Conservation (phyloP, 2,113 vertebrate species). For the Hemicordylus capensis region DNA sequence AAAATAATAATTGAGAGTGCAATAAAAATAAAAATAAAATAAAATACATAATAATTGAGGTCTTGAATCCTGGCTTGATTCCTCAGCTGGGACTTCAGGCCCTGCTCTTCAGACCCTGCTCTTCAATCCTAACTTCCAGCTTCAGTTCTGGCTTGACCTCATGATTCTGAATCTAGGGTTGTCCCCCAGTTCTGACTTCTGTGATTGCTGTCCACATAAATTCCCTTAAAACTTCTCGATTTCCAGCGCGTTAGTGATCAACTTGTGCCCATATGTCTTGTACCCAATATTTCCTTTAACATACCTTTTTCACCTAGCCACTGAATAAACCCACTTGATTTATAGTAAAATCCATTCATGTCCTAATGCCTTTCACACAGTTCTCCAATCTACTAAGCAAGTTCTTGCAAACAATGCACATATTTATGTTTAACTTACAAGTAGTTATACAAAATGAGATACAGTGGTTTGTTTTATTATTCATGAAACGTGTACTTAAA, state of each 20-base stretch:
- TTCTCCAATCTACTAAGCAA: conserved; percentile 5
- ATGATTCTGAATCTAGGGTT: too few species aligned
- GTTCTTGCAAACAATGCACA: neutral
- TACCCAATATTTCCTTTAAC: neutral
- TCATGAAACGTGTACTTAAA: conserved; percentile 14
- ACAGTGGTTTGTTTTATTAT: neutral
- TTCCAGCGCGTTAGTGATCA: neutral
- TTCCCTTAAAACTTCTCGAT: neutral
- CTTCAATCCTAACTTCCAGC: too few species aligned
- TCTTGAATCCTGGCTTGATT: too few species aligned
- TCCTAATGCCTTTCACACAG: neutral
- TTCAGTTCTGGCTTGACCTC: too few species aligned
- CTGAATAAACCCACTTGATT: neutral
- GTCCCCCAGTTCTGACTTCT: too few species aligned
- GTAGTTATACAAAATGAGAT: neutral
- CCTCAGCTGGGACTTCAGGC: too few species aligned
- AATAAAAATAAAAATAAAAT: too few species aligned
- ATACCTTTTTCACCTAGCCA: neutral
- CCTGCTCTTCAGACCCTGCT: too few species aligned
- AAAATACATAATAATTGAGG: too few species aligned
- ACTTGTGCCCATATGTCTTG: neutral
- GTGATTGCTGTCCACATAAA: too few species aligned
- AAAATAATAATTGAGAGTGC: too few species aligned
- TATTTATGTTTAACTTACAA: neutral
- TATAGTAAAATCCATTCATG: neutral